These are phyloP conservation scores for Bufo gargarizans DNA, from an alignment of 2,113 vertebrate genomes.

Conservation along the genomic window DNA sequence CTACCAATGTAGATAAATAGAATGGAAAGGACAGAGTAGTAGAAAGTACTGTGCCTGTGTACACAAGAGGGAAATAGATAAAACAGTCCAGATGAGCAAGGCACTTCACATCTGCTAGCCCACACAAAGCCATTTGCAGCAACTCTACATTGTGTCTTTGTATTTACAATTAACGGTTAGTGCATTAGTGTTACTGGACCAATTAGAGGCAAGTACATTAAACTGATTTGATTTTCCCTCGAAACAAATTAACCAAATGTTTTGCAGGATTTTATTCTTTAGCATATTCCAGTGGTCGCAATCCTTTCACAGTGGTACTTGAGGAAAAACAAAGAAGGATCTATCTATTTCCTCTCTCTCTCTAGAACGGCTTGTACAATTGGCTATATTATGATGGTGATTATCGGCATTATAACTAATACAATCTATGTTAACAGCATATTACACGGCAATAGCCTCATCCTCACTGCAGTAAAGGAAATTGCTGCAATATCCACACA, in stretches of 20 bases:
- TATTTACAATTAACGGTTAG: conserved; percentile 39
- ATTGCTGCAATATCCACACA: not conserved
- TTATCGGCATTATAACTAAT: not conserved
- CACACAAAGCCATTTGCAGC: not conserved
- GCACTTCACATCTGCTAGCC: conserved; percentile 38
- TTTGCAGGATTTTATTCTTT: conserved; percentile 24
- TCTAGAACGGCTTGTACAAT: not conserved
- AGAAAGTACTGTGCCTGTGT: not conserved
- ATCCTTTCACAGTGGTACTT: not conserved
- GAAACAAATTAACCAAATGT: conserved; percentile 53
- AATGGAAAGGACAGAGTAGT: not conserved
- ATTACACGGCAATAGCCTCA: not conserved
- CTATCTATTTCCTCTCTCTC: not conserved
- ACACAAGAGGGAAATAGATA: conserved; percentile 28
- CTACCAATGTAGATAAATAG: not conserved
- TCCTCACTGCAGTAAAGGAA: not conserved
- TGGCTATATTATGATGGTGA: not conserved
- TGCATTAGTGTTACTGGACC: conserved; percentile 42
- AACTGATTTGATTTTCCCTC: conserved; percentile 43
- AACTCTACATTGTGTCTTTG: conserved; percentile 2
- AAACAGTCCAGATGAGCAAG: conserved; percentile 22
- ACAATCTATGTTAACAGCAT: not conserved
- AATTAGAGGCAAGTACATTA: conserved; percentile 49
- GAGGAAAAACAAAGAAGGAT: not conserved
- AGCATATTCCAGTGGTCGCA: not conserved